A percentile compares a stretch with the other conserved stretches of the same genome.
Evolutionary conservation across 2,113 vertebrate genomes (phyloP).

Genomic region (Aix galericulata): DNA sequence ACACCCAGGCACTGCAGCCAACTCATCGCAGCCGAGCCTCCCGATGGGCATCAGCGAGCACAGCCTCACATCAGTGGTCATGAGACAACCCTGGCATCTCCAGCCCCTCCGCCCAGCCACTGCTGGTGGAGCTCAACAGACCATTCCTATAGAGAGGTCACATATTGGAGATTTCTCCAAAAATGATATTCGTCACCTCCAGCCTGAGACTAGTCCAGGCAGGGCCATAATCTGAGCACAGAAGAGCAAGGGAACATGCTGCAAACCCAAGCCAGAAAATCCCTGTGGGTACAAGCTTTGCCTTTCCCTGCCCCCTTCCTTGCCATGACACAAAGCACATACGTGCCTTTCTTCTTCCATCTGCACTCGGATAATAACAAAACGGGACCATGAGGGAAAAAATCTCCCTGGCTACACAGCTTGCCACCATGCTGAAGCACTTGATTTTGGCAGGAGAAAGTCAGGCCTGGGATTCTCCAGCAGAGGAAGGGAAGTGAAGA

Average conservation of each 20-base stretch:
- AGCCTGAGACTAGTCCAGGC: background rate
- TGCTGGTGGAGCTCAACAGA: background rate
- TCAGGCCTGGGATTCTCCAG: background rate
- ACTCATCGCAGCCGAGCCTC: accelerated
- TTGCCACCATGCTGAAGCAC: background rate
- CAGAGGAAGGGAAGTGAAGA: background rate
- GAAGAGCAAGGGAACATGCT: background rate
- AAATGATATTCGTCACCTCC: background rate
- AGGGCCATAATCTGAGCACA: background rate
- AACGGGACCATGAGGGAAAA: accelerated
- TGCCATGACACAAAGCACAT: background rate
- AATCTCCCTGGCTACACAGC: accelerated
- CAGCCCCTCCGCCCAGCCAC: background rate
- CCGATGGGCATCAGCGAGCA: background rate
- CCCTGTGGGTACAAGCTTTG: accelerated
- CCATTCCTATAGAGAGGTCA: background rate
- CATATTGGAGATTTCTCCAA: background rate
- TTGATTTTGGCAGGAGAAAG: background rate
- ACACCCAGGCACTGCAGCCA: background rate
- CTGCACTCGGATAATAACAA: background rate
- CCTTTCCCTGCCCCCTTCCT: background rate
- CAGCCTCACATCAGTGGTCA: accelerated
- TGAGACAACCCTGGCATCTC: background rate
- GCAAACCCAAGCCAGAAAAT: background rate
- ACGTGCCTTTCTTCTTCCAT: background rate